Base-by-base conservation (phyloP, 2,113 vertebrate genomes). In the Otocyon megalotis region DNA sequence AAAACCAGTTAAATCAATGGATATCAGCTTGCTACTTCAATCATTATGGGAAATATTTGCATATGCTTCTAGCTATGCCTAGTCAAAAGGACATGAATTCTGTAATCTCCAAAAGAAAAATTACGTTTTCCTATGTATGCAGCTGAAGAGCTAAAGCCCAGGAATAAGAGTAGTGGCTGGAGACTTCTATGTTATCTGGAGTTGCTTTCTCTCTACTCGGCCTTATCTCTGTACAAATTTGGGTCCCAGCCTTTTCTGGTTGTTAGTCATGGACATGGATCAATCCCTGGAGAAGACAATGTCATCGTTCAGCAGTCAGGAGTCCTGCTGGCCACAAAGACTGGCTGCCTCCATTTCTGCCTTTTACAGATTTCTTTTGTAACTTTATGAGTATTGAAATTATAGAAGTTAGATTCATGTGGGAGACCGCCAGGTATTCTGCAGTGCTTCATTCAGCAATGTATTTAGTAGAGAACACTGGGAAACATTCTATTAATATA, bases 51-150 rank as follows among this genome's bases (percentile, higher is more conserved):
- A 99, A 98, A 99, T 99, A 96, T 99, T 99, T 97, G 99, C 99
- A 1, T 99, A 99, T 62, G 99, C 99, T n/a, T 99, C 99, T 88
- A 99, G 99, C 98, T 99, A 99, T 0, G 99, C 99, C 97, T 99
- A 99, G 99, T 99, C 99, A 53, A 90, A 99, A 99, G 99, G 99
- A 94, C 99, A 99, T 20, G 99, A 99, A 98, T 99, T 99, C 98
- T 99, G 99, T 98, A 99, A 99, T 97, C 99, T 99, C 74, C 99
- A 99, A 96, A 99, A 99, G 99, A 99, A 99, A 98, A 99, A 99
- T 96, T 99, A 99, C 98, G 99, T 99, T 98, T 99, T 99, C 91
- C 98, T 99, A 98, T 99, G 99, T 96, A 99, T 0, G 99, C 99
- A 3, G 99, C 99, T 0, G 99, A 99, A 98, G 99, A 99, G 97